Evolutionary conservation across 2,797 vertebrate genomes (phyloP).

Genomic region (Notoglanidium macrostoma): DNA sequence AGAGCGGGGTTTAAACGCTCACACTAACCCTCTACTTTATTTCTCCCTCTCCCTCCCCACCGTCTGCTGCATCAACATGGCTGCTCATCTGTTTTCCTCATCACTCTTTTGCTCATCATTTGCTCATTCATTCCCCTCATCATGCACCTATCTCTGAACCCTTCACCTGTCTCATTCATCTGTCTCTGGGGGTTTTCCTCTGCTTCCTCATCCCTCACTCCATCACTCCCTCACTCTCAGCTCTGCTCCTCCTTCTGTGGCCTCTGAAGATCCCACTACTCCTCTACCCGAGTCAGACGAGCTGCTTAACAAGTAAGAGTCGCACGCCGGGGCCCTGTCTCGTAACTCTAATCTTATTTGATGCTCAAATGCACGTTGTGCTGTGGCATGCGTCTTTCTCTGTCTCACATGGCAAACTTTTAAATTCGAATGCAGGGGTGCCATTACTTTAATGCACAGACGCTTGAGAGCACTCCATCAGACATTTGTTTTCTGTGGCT

Average conservation of each 20-base stretch:
- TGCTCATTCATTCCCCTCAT: too few relatives aligned
- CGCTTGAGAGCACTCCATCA: not conserved
- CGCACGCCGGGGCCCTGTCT: not conserved
- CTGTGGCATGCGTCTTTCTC: not conserved
- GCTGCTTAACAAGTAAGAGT: slow-evolving; percentile 92
- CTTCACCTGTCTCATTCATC: slow-evolving; percentile 46
- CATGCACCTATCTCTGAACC: slow-evolving; percentile 22
- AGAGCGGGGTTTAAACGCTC: slow-evolving; percentile 51
- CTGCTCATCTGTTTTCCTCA: slow-evolving; percentile 27
- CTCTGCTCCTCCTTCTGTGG: slow-evolving; percentile 76
- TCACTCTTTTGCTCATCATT: too few relatives aligned
- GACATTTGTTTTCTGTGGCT: not conserved
- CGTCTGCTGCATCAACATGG: slow-evolving; percentile 41
- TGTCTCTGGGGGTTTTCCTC: slow-evolving; percentile 30
- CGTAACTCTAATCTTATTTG: not conserved
- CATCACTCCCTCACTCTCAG: slow-evolving; percentile 67
- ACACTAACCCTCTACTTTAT: slow-evolving; percentile 68
- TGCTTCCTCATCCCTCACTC: slow-evolving; percentile 26
- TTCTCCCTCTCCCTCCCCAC: not conserved
- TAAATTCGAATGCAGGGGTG: too few relatives aligned
- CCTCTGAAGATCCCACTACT: slow-evolving; percentile 83
- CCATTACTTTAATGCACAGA: not conserved
- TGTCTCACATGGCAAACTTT: not conserved
- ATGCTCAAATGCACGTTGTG: not conserved
- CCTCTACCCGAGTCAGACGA: slow-evolving; percentile 93